phyloP scores from a whole-genome alignment of 2,113 vertebrate genomes.

The Eulemur rufifrons region DNA sequence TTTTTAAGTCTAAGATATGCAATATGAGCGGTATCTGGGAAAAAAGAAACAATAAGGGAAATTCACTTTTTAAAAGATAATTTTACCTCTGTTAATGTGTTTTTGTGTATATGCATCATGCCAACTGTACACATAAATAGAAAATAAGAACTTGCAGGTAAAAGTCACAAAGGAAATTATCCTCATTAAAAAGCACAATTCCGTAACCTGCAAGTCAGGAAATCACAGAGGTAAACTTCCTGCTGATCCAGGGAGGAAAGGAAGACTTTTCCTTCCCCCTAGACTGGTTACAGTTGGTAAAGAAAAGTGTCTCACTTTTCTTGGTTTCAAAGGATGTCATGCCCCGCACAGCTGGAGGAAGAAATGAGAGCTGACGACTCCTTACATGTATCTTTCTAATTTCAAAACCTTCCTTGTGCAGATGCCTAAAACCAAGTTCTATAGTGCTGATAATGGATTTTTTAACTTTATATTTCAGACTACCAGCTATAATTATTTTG shows the following conservation, averaged over 20 bases:
- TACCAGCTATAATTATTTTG: constrained; percentile 6
- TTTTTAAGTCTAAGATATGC: neutral
- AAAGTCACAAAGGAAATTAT: neutral
- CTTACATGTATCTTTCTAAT: neutral
- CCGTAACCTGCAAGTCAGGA: neutral
- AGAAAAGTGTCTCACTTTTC: neutral
- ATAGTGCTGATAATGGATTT: neutral
- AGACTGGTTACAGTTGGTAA: neutral
- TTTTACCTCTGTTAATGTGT: neutral
- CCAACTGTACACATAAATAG: neutral
- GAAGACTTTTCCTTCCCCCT: neutral
- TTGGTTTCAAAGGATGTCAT: constrained; percentile 4
- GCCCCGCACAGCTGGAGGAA: neutral
- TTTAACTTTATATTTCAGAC: constrained; percentile 2
- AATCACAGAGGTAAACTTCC: constrained; percentile 9
- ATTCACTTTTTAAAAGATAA: constrained; percentile 12
- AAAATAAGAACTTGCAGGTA: constrained; percentile 13
- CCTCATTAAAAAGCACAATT: constrained; percentile 7
- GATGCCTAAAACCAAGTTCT: neutral
- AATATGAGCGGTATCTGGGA: neutral
- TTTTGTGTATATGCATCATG: neutral
- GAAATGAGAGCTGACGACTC: neutral
- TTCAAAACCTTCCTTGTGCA: constrained; percentile 7
- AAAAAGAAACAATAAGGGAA: neutral
- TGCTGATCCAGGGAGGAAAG: neutral